Base-by-base conservation (phyloP, 2,797 vertebrate genomes). In the Coranthus polyacanthus region DNA sequence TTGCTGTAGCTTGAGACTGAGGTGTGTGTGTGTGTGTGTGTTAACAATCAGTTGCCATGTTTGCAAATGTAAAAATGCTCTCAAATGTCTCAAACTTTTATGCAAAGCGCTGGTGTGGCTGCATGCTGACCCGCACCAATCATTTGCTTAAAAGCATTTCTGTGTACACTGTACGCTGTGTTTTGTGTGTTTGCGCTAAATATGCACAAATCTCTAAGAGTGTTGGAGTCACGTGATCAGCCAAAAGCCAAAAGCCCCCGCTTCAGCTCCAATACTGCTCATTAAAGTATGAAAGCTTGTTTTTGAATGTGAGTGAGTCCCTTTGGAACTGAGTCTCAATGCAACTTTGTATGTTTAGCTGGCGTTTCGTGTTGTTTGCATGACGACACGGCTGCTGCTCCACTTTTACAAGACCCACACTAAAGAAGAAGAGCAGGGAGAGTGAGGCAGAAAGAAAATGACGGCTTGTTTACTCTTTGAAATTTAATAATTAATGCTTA, bases 401-500 rank as follows among this genome's bases (percentile, higher is more conserved):
- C 18, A 4, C 52, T 17, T 3, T 15, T 83, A 63, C 70, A 65
- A 41, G n/a, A 50, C 16, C 13, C 52, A 43, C 44, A 43, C 42
- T 24, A 17, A 21, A 20, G 24, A 26, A 53, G 26, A 46, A 26
- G 26, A 29, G 20, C 11, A 17, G 12, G 2, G 13, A 26, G n/a
- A 21, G 29, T 3, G 17, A 53, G 16, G 21, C 47, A 36, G 13
- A 49, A 6, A 17, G 8, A 18, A 3, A 34, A 7, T 11, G 45
- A 63, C 16, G 34, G n/a, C 41, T 38, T 68, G 68, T 87, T 84
- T 74, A 62, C 57, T 66, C 51, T 77, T 68, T 77, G 54, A 58
- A 63, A 60, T 72, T 81, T 21, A 82, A 77, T 88, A 80, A 85
- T 88, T 75, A 67, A 90, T 72, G 73, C 38, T 26, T 8, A 12